These are phyloP conservation scores for Philantomba maxwellii DNA, from an alignment of 2,113 vertebrate genomes.

Conservation along the genomic window DNA sequence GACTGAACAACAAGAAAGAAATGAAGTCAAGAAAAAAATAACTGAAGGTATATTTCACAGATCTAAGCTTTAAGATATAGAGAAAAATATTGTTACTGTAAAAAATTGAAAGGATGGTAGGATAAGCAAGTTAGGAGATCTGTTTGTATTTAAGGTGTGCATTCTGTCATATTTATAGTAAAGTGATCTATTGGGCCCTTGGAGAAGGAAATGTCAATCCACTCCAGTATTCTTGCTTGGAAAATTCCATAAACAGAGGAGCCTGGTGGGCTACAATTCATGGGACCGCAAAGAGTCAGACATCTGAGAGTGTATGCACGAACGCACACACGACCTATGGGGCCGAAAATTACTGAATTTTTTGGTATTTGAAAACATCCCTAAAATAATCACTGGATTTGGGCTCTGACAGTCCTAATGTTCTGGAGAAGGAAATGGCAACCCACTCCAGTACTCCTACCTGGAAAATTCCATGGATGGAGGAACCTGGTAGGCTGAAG, in stretches of 20 bases:
- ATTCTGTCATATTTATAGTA: neutral
- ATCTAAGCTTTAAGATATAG: neutral
- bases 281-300: neutral
- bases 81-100: neutral
- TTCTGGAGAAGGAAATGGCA: neutral
- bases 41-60: neutral
- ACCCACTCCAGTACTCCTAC: neutral
- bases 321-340: fast-evolving
- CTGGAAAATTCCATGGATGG: neutral
- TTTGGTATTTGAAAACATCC: neutral
- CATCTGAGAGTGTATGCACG: neutral
- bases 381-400: neutral
- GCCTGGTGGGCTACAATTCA: neutral
- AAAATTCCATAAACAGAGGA: neutral
- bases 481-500: neutral
- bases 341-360: neutral
- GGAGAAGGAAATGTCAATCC: neutral
- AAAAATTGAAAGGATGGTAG: neutral
- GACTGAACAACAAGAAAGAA: neutral
- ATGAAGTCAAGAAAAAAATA: neutral
- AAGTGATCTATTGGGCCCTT: neutral
- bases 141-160: neutral
- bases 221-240: neutral
- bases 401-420: neutral
- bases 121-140: neutral